Percentiles rank a stretch among this genome's conserved stretches.
Conservation (phyloP, 2,113 vertebrate species). For the Desmodus rotundus region DNA sequence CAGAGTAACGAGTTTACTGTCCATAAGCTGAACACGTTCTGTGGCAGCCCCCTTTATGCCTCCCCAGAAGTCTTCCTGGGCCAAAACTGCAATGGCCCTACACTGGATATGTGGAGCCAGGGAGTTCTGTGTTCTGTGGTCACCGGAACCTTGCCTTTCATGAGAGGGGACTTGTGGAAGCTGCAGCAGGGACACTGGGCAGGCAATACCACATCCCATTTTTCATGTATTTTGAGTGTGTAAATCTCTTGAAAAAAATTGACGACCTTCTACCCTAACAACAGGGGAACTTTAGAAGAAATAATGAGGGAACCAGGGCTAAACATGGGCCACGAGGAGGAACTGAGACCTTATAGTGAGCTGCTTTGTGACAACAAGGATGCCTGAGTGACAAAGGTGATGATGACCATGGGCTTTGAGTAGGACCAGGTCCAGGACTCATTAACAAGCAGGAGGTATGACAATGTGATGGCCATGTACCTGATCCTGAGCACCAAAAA, state of each 20-base stretch:
- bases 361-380: conserved; percentile 87
- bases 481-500: background rate
- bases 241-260: conserved; percentile 88
- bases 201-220: conserved; percentile 83
- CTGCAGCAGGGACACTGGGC: conserved; percentile 82
- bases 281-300: conserved; percentile 86
- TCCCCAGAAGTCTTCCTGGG: conserved; percentile 88
- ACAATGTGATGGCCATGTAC: conserved; percentile 83
- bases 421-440: conserved; percentile 86
- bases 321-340: conserved; percentile 88
- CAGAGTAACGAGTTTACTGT: conserved; percentile 89
- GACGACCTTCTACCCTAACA: conserved; percentile 86
- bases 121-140: conserved; percentile 88
- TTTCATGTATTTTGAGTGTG: conserved; percentile 87
- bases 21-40: conserved; percentile 88
- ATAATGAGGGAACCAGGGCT: conserved; percentile 90
- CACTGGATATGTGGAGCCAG: conserved; percentile 86
- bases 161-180: conserved; percentile 83
- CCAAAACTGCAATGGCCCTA: conserved; percentile 86
- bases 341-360: conserved; percentile 86
- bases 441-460: conserved; percentile 87
- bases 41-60: conserved; percentile 85
- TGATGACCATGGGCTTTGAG: conserved; percentile 87
- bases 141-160: conserved; percentile 83
- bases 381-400: conserved; percentile 84